phyloP scores from a whole-genome alignment of 2,113 vertebrate genomes.

The Zeus faber region DNA sequence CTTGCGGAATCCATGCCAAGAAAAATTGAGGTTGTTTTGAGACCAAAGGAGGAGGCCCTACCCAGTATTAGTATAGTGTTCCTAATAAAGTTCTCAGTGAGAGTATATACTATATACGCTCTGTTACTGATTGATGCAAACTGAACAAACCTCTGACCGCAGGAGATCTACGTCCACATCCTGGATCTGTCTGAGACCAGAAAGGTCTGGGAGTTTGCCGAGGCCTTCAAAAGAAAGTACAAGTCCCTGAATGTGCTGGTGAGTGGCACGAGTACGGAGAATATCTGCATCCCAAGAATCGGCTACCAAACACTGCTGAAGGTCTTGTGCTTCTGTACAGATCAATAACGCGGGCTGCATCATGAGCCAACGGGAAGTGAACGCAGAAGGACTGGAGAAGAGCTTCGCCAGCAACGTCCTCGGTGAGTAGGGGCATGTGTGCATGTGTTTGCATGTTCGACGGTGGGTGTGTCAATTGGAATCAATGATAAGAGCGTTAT shows the following conservation, averaged over 20 bases:
- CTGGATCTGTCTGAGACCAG: constrained; percentile 76
- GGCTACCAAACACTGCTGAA: no score
- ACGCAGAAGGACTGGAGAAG: constrained; percentile 74
- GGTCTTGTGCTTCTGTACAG: constrained; percentile 33
- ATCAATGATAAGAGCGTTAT: no score
- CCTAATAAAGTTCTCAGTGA: no score
- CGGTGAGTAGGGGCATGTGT: constrained; percentile 52
- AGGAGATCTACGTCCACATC: constrained; percentile 78
- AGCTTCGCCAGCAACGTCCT: constrained; percentile 77
- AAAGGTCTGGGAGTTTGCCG: constrained; percentile 80
- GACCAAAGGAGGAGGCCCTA: no score
- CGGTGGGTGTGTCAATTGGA: no score
- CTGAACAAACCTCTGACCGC: no score
- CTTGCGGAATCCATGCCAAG: no score
- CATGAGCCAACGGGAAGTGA: constrained; percentile 75
- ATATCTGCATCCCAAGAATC: no score
- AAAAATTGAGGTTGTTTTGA: no score
- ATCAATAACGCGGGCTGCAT: constrained; percentile 79
- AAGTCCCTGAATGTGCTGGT: constrained; percentile 79
- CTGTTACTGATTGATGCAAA: no score
- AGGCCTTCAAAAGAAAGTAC: constrained; percentile 75
- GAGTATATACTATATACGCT: no score
- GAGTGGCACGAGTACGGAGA: constrained; percentile 21
- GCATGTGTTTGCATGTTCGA: constrained; percentile 1
- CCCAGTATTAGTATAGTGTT: no score